Evolutionary conservation across 2,888 invertebrate genomes (phyloP).

Genomic region (Dimorphilus gyrociliatus): DNA sequence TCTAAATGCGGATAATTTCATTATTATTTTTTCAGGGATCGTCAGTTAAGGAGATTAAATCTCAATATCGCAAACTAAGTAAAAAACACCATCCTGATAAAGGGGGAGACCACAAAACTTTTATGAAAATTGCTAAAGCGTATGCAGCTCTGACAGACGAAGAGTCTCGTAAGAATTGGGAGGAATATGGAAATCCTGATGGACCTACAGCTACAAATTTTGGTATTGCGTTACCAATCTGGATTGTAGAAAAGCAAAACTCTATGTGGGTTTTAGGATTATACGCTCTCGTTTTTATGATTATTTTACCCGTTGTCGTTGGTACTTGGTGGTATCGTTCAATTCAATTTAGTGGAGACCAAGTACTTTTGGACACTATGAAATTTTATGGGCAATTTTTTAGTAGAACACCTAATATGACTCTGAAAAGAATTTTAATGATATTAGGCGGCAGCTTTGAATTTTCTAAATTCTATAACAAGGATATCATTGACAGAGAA

Average conservation of each 20-base stretch:
- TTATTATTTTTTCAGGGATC: constrained; percentile 48
- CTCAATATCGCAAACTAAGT: constrained; percentile 81
- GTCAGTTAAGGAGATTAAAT: constrained; percentile 73
- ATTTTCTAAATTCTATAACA: constrained; percentile 82
- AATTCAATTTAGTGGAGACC: constrained; percentile 88
- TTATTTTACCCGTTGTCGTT: constrained; percentile 58
- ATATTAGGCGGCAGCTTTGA: constrained; percentile 89
- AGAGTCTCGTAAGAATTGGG: constrained; percentile 90
- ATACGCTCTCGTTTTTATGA: constrained; percentile 82
- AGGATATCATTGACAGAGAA: constrained; percentile 75
- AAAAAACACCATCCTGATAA: constrained; percentile 91
- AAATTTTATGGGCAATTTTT: constrained; percentile 89
- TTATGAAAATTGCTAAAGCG: constrained; percentile 92
- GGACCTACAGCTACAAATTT: constrained; percentile 93
- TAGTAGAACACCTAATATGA: constrained; percentile 87
- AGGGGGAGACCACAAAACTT: constrained; percentile 72
- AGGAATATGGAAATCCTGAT: constrained; percentile 97
- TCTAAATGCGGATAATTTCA: not conserved
- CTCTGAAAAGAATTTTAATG: constrained; percentile 78
- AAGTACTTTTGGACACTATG: constrained; percentile 82
- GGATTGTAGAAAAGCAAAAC: constrained; percentile 99
- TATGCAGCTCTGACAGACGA: constrained; percentile 71
- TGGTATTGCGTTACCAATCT: constrained; percentile 95
- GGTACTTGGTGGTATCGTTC: constrained; percentile 99
- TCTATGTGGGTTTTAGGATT: constrained; percentile 65